These are phyloP conservation scores for Hippocampus kuda DNA, from an alignment of 2,797 vertebrate genomes.

Conservation along the genomic window DNA sequence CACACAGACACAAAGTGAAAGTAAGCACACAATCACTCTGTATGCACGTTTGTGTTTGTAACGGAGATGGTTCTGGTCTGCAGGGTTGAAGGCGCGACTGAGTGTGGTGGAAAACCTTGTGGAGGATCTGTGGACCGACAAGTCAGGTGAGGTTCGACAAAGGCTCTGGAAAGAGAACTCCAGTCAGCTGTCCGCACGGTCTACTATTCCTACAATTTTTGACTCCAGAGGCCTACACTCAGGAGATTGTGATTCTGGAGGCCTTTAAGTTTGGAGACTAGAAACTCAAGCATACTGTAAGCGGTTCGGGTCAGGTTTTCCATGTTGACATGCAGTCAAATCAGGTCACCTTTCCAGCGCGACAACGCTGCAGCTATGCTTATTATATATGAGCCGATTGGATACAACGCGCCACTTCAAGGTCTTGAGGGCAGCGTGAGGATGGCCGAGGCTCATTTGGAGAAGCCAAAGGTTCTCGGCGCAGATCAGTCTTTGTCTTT, in stretches of 20 bases:
- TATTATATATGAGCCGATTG: not conserved
- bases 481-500: not conserved
- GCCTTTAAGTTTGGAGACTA: not conserved
- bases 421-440: not conserved
- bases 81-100: constrained; percentile 10
- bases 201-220: not conserved
- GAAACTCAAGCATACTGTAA: not conserved
- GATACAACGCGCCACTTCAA: not conserved
- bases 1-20: not conserved
- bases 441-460: not conserved
- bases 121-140: constrained; percentile 2
- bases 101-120: not conserved
- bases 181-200: not conserved
- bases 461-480: constrained; percentile 3
- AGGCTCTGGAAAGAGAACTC: not conserved
- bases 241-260: not conserved
- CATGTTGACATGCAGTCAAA: not conserved
- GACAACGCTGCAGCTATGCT: constrained; percentile 1
- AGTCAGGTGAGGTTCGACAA: not conserved
- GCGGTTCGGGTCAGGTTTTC: not conserved
- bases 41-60: not conserved
- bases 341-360: constrained; percentile 1
- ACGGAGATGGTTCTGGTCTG: not conserved
- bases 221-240: not conserved
- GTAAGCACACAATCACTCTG: not conserved